Evolutionary conservation across 2,797 vertebrate species (phyloP).

Genomic region (Sarcophilus harrisii): DNA sequence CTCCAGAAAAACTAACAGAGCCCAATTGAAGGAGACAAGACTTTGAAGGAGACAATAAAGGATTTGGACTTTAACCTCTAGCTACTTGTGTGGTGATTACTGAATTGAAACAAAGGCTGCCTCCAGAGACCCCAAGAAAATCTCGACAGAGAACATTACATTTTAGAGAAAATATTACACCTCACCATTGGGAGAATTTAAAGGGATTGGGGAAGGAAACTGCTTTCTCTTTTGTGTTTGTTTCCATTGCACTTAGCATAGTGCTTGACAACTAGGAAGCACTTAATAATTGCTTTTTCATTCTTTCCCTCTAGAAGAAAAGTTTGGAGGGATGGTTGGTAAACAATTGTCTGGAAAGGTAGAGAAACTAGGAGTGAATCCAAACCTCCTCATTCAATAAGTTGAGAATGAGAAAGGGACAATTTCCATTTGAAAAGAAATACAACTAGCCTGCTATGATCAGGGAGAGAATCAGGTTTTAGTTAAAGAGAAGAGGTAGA

Average conservation of each 20-base stretch:
- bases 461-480: conserved; percentile 4
- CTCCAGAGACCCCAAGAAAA: too few relatives aligned
- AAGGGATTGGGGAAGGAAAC: background rate
- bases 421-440: background rate
- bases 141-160: too few relatives aligned
- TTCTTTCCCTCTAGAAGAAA: background rate
- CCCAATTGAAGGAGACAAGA: too few relatives aligned
- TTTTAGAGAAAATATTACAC: too few relatives aligned
- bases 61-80: too few relatives aligned
- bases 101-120: too few relatives aligned
- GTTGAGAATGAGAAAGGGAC: background rate
- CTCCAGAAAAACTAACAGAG: too few relatives aligned
- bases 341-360: background rate
- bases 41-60: too few relatives aligned
- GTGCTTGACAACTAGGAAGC: background rate
- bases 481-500: background rate
- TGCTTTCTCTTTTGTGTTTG: background rate
- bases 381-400: background rate
- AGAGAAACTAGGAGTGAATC: background rate
- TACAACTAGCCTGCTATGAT: background rate
- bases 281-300: background rate
- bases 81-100: too few relatives aligned
- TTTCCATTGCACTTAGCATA: background rate
- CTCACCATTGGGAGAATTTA: background rate
- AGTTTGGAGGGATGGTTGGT: background rate